Conservation (phyloP, 1,140 invertebrate species). For the Campoletis sonorensis region DNA sequence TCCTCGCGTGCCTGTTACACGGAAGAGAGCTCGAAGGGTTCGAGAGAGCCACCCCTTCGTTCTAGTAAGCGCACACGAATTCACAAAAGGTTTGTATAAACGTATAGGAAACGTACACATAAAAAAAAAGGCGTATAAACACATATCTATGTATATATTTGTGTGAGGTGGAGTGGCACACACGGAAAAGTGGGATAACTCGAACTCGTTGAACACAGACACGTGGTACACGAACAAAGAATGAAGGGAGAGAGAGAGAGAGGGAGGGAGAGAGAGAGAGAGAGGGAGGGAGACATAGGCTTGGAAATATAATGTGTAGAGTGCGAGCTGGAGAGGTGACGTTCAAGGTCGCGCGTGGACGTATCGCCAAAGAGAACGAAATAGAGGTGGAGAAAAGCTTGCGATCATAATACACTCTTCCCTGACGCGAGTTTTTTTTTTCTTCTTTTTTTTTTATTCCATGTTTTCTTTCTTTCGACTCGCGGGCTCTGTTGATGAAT, state of each 20-base stretch:
- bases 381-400: conserved; percentile 49
- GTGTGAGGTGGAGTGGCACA: not conserved
- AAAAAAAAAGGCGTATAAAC: too few relatives aligned
- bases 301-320: conserved; percentile 46
- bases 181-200: conserved; percentile 22
- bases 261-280: conserved; percentile 48
- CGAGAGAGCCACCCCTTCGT: not conserved
- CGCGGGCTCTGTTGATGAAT: conserved; percentile 24
- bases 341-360: conserved; percentile 72
- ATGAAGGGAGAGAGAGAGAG: conserved; percentile 45
- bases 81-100: conserved; percentile 29
- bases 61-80: not conserved
- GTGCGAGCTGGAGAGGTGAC: conserved; percentile 52
- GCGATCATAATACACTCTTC: not conserved
- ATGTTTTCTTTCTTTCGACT: conserved; percentile 14
- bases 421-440: too few relatives aligned
- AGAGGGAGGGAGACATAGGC: conserved; percentile 46
- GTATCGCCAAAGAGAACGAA: conserved; percentile 33
- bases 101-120: not conserved
- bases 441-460: too few relatives aligned
- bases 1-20: not conserved
- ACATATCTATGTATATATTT: not conserved
- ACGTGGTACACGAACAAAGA: conserved; percentile 26
- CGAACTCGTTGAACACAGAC: not conserved
- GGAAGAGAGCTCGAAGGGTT: conserved; percentile 19